A percentile compares a stretch with the other conserved stretches of the same genome.
phyloP scores from a whole-genome alignment of 2,797 vertebrate species.

The Rhinella marina region DNA sequence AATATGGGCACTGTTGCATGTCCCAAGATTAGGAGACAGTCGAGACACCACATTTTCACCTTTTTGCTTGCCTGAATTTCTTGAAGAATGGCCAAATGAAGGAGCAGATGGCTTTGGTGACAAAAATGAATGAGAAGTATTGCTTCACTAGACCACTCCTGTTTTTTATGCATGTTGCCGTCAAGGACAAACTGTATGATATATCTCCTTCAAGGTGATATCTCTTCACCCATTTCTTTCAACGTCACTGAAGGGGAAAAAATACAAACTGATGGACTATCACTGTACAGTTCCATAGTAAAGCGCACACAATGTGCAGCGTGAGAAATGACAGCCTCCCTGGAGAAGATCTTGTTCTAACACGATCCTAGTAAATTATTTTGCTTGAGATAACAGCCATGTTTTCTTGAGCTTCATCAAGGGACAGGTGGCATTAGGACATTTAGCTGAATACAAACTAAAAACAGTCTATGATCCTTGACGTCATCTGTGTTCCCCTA shows the following conservation, averaged over 20 bases:
- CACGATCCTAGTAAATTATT: background rate
- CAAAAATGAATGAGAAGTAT: conserved; percentile 29
- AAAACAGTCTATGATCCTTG: background rate
- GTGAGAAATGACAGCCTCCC: conserved; percentile 35
- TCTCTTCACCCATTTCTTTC: conserved; percentile 32
- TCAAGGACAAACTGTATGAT: conserved; percentile 34
- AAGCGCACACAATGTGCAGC: background rate
- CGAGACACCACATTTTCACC: background rate
- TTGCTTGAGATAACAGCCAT: conserved; percentile 20
- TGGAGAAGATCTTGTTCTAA: background rate
- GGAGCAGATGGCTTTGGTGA: conserved; percentile 24
- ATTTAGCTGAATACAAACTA: background rate
- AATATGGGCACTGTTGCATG: background rate
- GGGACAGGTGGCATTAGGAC: background rate
- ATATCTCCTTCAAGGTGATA: conserved; percentile 41
- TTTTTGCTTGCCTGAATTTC: background rate
- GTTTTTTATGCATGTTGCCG: background rate
- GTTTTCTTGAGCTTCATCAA: background rate
- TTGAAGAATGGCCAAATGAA: background rate
- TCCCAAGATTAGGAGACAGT: background rate
- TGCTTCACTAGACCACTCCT: background rate
- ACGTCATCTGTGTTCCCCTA: background rate
- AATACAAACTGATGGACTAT: conserved; percentile 47
- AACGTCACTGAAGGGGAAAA: conserved; percentile 48
- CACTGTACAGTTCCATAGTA: conserved; percentile 31